Conservation (phyloP, 2,888 invertebrate genomes). For the Phengaris alcon region DNA sequence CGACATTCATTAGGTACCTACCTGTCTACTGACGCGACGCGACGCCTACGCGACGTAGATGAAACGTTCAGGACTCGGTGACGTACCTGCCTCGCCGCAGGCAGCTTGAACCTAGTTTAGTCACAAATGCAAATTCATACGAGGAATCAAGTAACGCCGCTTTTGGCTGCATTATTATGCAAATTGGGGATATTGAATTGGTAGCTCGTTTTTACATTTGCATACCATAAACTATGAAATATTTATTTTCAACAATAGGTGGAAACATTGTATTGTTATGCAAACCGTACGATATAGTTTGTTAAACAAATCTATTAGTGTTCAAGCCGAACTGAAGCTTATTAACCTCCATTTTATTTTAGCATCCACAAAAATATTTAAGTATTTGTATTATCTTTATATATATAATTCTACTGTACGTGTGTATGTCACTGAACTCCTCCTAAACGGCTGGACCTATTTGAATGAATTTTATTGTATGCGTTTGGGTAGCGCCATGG, state of each 20-base stretch:
- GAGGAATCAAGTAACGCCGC: slow-evolving; percentile 54
- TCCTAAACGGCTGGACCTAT: no score
- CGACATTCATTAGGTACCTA: neutral
- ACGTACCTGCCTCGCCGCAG: slow-evolving; percentile 60
- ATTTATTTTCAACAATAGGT: slow-evolving; percentile 26
- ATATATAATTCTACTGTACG: no score
- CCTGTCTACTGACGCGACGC: neutral
- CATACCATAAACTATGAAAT: slow-evolving; percentile 29
- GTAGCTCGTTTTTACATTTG: slow-evolving; percentile 30
- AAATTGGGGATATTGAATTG: slow-evolving; percentile 46
- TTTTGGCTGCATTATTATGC: slow-evolving; percentile 55
- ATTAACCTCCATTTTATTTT: neutral
- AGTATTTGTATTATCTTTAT: no score
- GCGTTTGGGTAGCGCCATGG: no score
- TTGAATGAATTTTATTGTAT: no score
- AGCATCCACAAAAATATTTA: no score
- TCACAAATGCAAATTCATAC: slow-evolving; percentile 65
- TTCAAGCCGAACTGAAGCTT: neutral
- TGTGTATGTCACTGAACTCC: no score
- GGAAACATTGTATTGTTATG: slow-evolving; percentile 25
- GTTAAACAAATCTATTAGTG: neutral
- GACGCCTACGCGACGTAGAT: slow-evolving; percentile 15
- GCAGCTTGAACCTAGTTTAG: slow-evolving; percentile 58
- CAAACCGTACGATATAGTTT: neutral
- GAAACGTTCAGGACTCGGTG: slow-evolving; percentile 41